Percentiles rank a stretch among this genome's conserved stretches.
phyloP scores from a whole-genome alignment of 1,140 invertebrate genomes.

The Euwallacea similis region DNA sequence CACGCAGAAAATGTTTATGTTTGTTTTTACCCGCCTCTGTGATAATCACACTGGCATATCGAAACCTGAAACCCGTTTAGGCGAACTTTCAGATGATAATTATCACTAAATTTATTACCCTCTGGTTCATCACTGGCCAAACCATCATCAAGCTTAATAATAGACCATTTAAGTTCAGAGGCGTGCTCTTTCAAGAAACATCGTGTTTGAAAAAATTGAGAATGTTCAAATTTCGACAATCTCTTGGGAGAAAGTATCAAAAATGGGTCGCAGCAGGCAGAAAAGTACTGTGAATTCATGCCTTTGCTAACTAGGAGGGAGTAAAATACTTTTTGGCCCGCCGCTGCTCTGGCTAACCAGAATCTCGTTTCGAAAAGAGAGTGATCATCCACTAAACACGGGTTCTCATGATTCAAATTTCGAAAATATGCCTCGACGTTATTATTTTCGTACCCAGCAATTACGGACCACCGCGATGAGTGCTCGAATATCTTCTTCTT shows the following conservation, averaged over 20 bases:
- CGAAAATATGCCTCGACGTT: constrained; percentile 45
- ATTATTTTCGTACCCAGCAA: constrained; percentile 51
- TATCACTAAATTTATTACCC: constrained; percentile 3
- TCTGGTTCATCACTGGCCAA: not conserved
- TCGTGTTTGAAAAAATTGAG: no score
- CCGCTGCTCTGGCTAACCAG: constrained; percentile 38
- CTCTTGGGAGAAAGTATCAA: no score
- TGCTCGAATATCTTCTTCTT: constrained; percentile 30
- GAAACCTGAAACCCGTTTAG: constrained; percentile 2
- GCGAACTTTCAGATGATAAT: not conserved
- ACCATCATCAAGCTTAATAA: not conserved
- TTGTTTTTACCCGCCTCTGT: not conserved
- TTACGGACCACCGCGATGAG: constrained; percentile 51
- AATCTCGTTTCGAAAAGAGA: constrained; percentile 44
- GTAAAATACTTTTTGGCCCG: not conserved
- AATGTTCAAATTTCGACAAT: no score
- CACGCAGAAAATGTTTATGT: not conserved
- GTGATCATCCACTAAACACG: constrained; percentile 47
- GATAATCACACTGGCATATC: not conserved
- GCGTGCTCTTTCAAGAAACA: not conserved
- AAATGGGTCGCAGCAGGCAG: no score
- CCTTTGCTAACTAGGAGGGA: no score
- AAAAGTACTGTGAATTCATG: no score
- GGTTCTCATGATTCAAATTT: constrained; percentile 51
- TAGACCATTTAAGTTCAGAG: not conserved